A percentile compares a stretch with the other conserved stretches of the same genome.
Conservation (phyloP, 2,888 invertebrate genomes). For the Agrotis clavis region DNA sequence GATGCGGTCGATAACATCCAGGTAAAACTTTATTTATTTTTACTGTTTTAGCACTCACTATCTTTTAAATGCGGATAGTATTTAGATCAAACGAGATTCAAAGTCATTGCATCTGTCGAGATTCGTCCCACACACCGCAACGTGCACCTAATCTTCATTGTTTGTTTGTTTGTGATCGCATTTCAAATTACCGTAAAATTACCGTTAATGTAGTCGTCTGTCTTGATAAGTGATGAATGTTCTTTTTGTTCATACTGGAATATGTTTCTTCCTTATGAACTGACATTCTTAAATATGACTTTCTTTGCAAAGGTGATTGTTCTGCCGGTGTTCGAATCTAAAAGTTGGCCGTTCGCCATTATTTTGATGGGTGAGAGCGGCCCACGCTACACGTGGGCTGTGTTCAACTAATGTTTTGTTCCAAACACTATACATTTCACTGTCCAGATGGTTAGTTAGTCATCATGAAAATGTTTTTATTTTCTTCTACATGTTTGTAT, state of each 20-base stretch:
- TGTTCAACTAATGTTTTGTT: conserved; percentile 83
- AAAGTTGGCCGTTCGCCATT: conserved; percentile 88
- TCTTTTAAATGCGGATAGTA: conserved; percentile 43
- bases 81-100: conserved; percentile 60
- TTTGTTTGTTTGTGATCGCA: conserved; percentile 33
- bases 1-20: conserved; percentile 89
- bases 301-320: conserved; percentile 86
- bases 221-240: conserved; percentile 43
- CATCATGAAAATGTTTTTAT: conserved; percentile 66
- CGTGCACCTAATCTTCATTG: conserved; percentile 29
- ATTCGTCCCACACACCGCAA: conserved; percentile 39
- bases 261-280: conserved; percentile 69
- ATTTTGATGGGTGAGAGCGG: conserved; percentile 86
- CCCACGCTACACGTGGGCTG: conserved; percentile 77
- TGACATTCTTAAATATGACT: conserved; percentile 78
- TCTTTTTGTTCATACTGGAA: conserved; percentile 40
- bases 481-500: conserved; percentile 49
- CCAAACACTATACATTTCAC: conserved; percentile 71
- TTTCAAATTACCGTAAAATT: conserved; percentile 24
- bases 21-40: conserved; percentile 75
- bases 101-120: conserved; percentile 68
- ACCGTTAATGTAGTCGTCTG: neutral
- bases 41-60: conserved; percentile 28
- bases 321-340: conserved; percentile 77
- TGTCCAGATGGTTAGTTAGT: conserved; percentile 73